Evolutionary conservation across 1,140 invertebrate genomes (phyloP).

Genomic region (Venustaconcha ellipsiformis): DNA sequence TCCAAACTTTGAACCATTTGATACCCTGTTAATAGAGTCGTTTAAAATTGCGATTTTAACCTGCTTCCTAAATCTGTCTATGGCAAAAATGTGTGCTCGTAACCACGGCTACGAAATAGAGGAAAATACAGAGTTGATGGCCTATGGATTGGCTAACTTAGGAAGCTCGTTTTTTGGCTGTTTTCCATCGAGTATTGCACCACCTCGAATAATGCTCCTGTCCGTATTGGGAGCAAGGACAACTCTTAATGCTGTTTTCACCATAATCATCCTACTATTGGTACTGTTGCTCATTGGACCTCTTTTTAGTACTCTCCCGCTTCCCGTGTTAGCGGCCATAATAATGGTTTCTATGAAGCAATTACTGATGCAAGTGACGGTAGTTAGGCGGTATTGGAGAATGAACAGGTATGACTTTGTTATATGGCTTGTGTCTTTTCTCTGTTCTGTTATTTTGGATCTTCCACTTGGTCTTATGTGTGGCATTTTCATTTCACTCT

Average conservation of each 20-base stretch:
- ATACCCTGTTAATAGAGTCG: conserved; percentile 28
- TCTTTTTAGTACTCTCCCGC: conserved; percentile 63
- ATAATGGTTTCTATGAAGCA: conserved; percentile 60
- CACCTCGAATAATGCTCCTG: conserved; percentile 79
- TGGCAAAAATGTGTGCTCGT: conserved; percentile 68
- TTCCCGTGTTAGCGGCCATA: conserved; percentile 62
- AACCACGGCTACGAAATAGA: conserved; percentile 66
- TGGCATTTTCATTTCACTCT: conserved; percentile 44
- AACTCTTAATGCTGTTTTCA: conserved; percentile 56
- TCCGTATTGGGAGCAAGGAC: conserved; percentile 39
- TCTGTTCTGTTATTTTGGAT: conserved; percentile 41
- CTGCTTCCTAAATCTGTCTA: conserved; percentile 61
- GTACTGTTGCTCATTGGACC: conserved; percentile 68
- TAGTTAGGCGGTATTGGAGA: conserved; percentile 46
- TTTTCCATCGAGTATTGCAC: conserved; percentile 79
- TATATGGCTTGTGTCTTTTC: conserved; percentile 48
- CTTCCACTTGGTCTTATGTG: conserved; percentile 48
- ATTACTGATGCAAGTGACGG: conserved; percentile 79
- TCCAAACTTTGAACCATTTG: conserved; percentile 32
- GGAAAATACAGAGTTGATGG: conserved; percentile 70
- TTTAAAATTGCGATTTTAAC: conserved; percentile 58
- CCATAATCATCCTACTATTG: conserved; percentile 67
- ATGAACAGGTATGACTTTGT: conserved; percentile 53
- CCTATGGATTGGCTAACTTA: conserved; percentile 68
- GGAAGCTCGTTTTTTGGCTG: conserved; percentile 70